phyloP scores from a whole-genome alignment of 2,797 vertebrate genomes.

The Salarias fasciatus region DNA sequence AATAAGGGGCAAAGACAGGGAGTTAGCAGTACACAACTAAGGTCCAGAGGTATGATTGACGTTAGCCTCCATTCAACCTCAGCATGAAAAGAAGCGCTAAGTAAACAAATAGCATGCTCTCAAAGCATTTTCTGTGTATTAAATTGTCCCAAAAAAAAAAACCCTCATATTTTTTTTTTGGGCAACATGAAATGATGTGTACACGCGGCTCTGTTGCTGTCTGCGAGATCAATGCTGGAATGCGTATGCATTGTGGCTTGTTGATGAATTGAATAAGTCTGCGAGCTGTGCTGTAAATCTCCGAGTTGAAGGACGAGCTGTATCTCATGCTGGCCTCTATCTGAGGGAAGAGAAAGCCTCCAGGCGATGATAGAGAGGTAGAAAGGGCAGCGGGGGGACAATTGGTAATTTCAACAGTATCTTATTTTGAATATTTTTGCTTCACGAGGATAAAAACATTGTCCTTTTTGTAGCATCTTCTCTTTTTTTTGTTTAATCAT shows the following conservation, averaged over 20 bases:
- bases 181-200: constrained; percentile 58
- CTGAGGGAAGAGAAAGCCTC: constrained; percentile 64
- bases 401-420: constrained; percentile 51
- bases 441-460: constrained; percentile 13
- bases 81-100: constrained; percentile 73
- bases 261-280: constrained; percentile 77
- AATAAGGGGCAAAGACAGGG: constrained; percentile 82
- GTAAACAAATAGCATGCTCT: constrained; percentile 79
- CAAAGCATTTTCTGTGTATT: constrained; percentile 61
- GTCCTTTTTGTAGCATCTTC: constrained; percentile 16
- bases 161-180: constrained; percentile 31
- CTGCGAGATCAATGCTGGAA: constrained; percentile 52
- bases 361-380: constrained; percentile 51
- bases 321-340: constrained; percentile 64
- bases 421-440: constrained; percentile 41
- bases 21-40: constrained; percentile 74
- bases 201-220: constrained; percentile 34
- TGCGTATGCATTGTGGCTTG: constrained; percentile 71
- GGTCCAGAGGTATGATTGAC: constrained; percentile 78
- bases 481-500: constrained; percentile 2
- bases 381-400: constrained; percentile 45
- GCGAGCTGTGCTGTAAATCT: constrained; percentile 76
- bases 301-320: constrained; percentile 78
- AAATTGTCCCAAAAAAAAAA: constrained; percentile 52
- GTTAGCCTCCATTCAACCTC: constrained; percentile 79